Evolutionary conservation across 2,113 vertebrate genomes (phyloP), one percentile per base, ranked within the genome.

Genomic region (Microtus ochrogaster): DNA sequence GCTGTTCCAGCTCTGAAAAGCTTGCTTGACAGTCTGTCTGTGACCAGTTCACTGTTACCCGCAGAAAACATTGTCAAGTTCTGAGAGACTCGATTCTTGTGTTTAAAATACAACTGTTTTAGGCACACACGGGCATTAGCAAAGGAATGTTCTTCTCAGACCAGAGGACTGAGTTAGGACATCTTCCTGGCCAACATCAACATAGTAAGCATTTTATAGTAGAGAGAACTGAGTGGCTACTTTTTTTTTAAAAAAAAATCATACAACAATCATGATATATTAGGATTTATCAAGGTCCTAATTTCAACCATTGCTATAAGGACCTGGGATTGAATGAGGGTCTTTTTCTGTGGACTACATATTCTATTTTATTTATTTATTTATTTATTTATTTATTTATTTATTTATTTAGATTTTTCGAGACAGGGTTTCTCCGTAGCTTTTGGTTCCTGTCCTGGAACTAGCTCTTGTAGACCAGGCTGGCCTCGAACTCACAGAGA

Each of bases 41-140:
- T 87, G 41, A 90, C n/a, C 30, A 24, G 22, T 82, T 77, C 47
- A 86, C 52, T 82, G 72, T 7, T 49, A 47, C 49, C 68, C 36
- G 70, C 47, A 68, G 3, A 63, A 73, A 95, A 85, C 17, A 94
- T 86, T 95, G 58, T 21, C 24, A 55, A 76, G 47, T 39, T 83
- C 94, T 61, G 52, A 90, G 65, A 91, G 52, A 83, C 24, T 79
- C 24, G 30, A 39, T 86, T 89, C 36, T 91, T 91, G 21, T 94
- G 7, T n/a, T 94, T 96, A 91, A 95, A 89, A 95, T 61, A 26
- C 36, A 81, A 61, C 1, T 14, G 7, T 24, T 61, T 39, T 63
- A 63, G 28, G n/a, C 55, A 63, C 24, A 63, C 3, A 63, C 17
- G 17, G 21, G n/a, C n/a, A 28, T 14, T 8, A 24, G 22, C 12